Evolutionary conservation across 2,113 vertebrate species (phyloP).

Genomic region (Scomber japonicus): DNA sequence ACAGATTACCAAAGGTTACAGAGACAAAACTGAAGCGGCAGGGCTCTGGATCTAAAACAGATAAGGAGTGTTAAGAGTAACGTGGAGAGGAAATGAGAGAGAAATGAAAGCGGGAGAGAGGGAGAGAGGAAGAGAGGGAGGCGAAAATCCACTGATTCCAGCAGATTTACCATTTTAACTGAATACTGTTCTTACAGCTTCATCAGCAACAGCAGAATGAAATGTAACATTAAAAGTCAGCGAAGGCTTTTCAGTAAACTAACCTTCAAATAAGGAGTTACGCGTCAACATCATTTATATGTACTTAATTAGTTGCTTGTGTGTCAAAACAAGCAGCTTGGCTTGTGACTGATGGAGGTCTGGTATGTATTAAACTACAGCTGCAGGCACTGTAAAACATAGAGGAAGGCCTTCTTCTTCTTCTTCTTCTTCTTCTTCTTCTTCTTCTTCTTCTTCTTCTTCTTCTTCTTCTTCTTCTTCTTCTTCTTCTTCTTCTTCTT

Average conservation of each 20-base stretch:
- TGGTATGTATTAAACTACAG: not conserved
- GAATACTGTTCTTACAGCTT: not conserved
- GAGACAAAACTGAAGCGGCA: constrained; percentile 8
- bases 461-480: too few relatives aligned
- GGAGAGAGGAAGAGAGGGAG: not conserved
- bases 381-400: not conserved
- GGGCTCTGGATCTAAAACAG: not conserved
- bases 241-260: not conserved
- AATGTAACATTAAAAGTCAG: not conserved
- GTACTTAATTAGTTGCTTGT: not conserved
- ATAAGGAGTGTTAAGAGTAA: not conserved
- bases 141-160: not conserved
- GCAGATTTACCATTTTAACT: not conserved
- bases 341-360: not conserved
- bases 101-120: not conserved
- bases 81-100: not conserved
- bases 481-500: too few relatives aligned
- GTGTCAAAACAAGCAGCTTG: not conserved
- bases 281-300: not conserved
- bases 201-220: not conserved
- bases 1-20: constrained; percentile 41
- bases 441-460: too few relatives aligned
- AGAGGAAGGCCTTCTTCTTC: not conserved
- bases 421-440: too few relatives aligned
- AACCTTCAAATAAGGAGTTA: not conserved